Evolutionary conservation across 1,140 invertebrate genomes (phyloP).

Genomic region (Halyomorpha halys): DNA sequence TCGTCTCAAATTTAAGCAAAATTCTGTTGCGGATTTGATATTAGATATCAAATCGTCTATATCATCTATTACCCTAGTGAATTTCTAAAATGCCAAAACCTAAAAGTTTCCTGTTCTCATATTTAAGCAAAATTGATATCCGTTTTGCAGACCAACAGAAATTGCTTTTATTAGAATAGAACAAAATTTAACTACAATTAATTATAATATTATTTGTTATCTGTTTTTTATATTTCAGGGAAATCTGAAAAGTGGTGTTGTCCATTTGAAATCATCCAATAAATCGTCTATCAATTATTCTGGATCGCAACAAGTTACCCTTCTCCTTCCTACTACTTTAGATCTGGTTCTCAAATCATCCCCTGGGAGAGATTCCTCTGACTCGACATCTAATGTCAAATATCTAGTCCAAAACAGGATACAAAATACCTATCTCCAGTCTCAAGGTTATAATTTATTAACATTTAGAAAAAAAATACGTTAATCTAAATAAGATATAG

Average conservation of each 20-base stretch:
- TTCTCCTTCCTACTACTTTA: slow-evolving; percentile 9
- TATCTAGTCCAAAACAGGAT: slow-evolving; percentile 33
- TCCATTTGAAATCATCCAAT: not conserved
- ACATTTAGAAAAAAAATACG: too few relatives aligned
- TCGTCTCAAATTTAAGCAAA: too few relatives aligned
- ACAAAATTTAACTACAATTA: not conserved
- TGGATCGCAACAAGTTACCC: slow-evolving; percentile 21
- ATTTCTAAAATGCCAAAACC: too few relatives aligned
- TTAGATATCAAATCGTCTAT: too few relatives aligned
- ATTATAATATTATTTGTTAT: slow-evolving; percentile 6
- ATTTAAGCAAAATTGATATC: too few relatives aligned
- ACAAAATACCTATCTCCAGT: slow-evolving; percentile 35
- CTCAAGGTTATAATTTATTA: slow-evolving; percentile 26
- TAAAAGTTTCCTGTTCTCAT: too few relatives aligned
- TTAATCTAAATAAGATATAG: too few relatives aligned
- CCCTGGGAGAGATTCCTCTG: not conserved
- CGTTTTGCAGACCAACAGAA: not conserved
- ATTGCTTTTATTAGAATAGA: not conserved
- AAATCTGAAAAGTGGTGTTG: not conserved
- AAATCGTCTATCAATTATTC: slow-evolving; percentile 30
- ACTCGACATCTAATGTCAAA: slow-evolving; percentile 24
- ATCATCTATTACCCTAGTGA: too few relatives aligned
- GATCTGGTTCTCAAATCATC: not conserved
- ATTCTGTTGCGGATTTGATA: too few relatives aligned
- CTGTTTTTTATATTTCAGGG: not conserved